Base-by-base conservation (phyloP, 1,140 invertebrate genomes). In the Venustaconcha ellipsiformis region DNA sequence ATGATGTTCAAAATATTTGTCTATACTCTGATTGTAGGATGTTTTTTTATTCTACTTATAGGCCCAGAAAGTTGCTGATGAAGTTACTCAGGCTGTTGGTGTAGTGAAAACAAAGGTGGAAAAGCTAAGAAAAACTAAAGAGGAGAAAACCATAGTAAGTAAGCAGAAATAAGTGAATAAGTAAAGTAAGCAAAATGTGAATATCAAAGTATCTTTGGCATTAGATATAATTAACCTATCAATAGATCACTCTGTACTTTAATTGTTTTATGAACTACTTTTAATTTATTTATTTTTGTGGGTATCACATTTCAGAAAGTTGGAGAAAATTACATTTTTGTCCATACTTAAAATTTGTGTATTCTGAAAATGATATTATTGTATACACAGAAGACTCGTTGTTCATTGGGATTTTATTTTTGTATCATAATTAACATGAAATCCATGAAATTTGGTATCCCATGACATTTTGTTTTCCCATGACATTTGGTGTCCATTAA, bases 91-190 rank as follows among this genome's bases (percentile, higher is more conserved):
- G 56, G 84, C 83, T 8, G 84, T 88, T 0, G 82, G 74, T 59
- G 76, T 70, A 68, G 86, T 89, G 5, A 66, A 80, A 63, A 78
- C 81, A 17, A 89, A 89, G 76, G 88, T 89, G 15, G 83, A 86
- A 67, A 86, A 85, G 72, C 78, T 88, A 5, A 73, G 87, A 20
- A 65, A 76, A 23, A 70, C 78, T 59, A 85, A 86, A 57, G 78
- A 74, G 48, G 81, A 83, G 56, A 87, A 81, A 72, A 23, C 64
- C 4, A 63, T 83, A 75, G 87, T 89, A 82, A 70, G 48, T 70
- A 71, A 20, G 15, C 17, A 18, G 20, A 23, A 30, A n/a, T n/a
- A n/a, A n/a, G n/a, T n/a, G n/a, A n/a, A n/a, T n/a, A n/a, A n/a
- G n/a, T n/a, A n/a, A n/a, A n/a, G n/a, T n/a, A n/a, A n/a, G n/a